Percentiles rank a stretch among this genome's conserved stretches.
Evolutionary conservation across 2,113 vertebrate species (phyloP).

Genomic region (Perca fluviatilis): DNA sequence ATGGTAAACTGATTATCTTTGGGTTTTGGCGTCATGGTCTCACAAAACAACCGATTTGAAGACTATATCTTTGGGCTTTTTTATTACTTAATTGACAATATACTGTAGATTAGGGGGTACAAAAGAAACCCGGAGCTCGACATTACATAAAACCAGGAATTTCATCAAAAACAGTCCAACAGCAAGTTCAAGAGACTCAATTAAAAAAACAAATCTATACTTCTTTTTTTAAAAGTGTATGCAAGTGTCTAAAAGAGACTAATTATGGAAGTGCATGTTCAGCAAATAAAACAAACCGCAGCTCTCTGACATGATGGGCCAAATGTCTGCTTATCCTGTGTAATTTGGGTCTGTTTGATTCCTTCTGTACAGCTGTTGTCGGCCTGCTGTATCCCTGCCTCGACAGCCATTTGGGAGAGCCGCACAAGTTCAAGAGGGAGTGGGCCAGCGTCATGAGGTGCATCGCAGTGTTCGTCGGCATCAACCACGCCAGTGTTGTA

Average conservation of each 20-base stretch:
- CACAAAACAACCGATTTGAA: not conserved
- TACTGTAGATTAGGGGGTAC: not conserved
- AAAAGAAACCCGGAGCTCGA: not conserved
- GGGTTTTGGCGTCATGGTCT: not conserved
- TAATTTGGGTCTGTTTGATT: slow-evolving; percentile 47
- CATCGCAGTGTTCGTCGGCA: slow-evolving; percentile 97
- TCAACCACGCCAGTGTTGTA: slow-evolving; percentile 99
- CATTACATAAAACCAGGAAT: not conserved
- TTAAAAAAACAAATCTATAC: not conserved
- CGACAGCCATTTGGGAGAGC: slow-evolving; percentile 95
- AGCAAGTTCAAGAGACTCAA: not conserved
- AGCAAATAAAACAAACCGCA: slow-evolving; percentile 50
- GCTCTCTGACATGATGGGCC: slow-evolving; percentile 10
- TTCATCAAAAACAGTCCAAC: not conserved
- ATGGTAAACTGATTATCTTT: not conserved
- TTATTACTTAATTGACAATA: not conserved
- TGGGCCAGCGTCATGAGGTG: slow-evolving; percentile 99
- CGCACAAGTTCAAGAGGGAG: slow-evolving; percentile 98
- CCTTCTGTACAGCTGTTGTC: slow-evolving; percentile 88
- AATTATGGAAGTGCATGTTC: slow-evolving; percentile 41
- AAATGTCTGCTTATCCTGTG: slow-evolving; percentile 54
- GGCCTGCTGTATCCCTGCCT: slow-evolving; percentile 98
- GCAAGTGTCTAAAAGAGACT: slow-evolving; percentile 26
- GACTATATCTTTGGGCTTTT: not conserved
- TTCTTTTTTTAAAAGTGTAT: not conserved